phyloP scores from a whole-genome alignment of 2,797 vertebrate genomes.

The Trachops cirrhosus region DNA sequence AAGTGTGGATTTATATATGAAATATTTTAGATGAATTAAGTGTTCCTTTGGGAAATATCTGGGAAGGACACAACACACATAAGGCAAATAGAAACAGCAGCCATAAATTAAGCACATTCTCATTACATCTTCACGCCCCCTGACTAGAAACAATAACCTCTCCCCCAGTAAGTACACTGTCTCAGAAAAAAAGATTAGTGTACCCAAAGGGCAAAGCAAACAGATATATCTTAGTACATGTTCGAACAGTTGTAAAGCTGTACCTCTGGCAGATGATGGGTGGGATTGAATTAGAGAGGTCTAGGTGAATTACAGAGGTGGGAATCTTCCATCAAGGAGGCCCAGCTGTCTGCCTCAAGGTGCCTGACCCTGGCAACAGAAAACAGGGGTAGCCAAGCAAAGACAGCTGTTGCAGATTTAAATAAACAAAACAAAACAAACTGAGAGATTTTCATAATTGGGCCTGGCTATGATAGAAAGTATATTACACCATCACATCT shows the following conservation, averaged over 20 bases:
- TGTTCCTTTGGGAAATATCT: constrained; percentile 63
- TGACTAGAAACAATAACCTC: constrained; percentile 64
- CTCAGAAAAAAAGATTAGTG: constrained; percentile 43
- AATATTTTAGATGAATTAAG: constrained; percentile 62
- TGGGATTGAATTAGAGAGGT: constrained; percentile 53
- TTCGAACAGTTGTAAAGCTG: constrained; percentile 23
- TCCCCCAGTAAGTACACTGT: constrained; percentile 16
- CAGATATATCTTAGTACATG: constrained; percentile 47
- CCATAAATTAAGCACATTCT: constrained; percentile 63
- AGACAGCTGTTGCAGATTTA: not conserved
- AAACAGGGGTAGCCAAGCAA: not conserved
- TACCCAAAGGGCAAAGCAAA: constrained; percentile 60
- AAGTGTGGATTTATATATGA: constrained; percentile 57
- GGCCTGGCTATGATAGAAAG: not conserved
- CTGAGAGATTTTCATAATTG: not conserved
- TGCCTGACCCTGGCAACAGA: constrained; percentile 40
- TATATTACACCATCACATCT: not conserved
- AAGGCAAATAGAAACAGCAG: not conserved
- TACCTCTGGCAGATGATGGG: constrained; percentile 42
- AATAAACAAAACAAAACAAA: not conserved
- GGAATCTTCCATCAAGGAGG: constrained; percentile 45
- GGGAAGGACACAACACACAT: constrained; percentile 31
- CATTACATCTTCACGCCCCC: constrained; percentile 35
- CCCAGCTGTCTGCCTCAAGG: constrained; percentile 44
- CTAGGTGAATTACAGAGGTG: constrained; percentile 58